A percentile compares a stretch with the other conserved stretches of the same genome.
Evolutionary conservation across 2,888 invertebrate genomes (phyloP).

Genomic region (Macrophya alboannulata): DNA sequence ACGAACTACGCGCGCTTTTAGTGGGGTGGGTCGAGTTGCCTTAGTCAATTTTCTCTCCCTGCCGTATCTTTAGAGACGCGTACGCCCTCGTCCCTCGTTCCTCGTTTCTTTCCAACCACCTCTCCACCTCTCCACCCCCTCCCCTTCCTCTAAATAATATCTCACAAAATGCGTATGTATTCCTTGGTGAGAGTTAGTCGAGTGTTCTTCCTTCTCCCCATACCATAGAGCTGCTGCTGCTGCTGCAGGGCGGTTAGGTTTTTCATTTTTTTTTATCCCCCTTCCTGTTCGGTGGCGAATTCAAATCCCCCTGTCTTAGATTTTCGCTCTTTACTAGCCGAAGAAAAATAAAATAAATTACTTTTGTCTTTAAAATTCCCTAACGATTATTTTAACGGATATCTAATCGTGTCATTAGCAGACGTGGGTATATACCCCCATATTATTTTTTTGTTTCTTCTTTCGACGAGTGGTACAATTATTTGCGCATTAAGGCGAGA

Average conservation of each 20-base stretch:
- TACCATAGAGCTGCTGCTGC: not conserved
- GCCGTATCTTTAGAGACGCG: slow-evolving; percentile 58
- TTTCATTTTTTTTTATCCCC: slow-evolving; percentile 26
- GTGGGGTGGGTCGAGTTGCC: slow-evolving; percentile 64
- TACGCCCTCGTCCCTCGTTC: slow-evolving; percentile 45
- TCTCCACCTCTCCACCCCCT: slow-evolving; percentile 31
- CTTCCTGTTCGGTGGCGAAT: not conserved
- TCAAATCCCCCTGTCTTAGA: not conserved
- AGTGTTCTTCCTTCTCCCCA: slow-evolving; percentile 42
- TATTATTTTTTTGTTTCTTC: too few species aligned
- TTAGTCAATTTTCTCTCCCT: slow-evolving; percentile 70
- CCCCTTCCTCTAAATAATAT: slow-evolving; percentile 67
- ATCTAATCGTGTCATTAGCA: too few species aligned
- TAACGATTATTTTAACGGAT: too few species aligned
- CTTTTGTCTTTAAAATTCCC: too few species aligned
- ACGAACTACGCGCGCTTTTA: slow-evolving; percentile 65
- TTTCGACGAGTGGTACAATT: slow-evolving; percentile 63
- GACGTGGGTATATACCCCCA: too few species aligned
- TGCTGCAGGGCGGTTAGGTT: not conserved
- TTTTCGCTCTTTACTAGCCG: not conserved
- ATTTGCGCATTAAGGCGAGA: slow-evolving; percentile 65
- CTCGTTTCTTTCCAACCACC: slow-evolving; percentile 8
- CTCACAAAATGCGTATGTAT: slow-evolving; percentile 59
- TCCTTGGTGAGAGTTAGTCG: slow-evolving; percentile 33
- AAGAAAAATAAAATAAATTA: slow-evolving; percentile 36